Evolutionary conservation across 2,888 invertebrate species (phyloP).

Genomic region (Acanthosoma haemorrhoidale): DNA sequence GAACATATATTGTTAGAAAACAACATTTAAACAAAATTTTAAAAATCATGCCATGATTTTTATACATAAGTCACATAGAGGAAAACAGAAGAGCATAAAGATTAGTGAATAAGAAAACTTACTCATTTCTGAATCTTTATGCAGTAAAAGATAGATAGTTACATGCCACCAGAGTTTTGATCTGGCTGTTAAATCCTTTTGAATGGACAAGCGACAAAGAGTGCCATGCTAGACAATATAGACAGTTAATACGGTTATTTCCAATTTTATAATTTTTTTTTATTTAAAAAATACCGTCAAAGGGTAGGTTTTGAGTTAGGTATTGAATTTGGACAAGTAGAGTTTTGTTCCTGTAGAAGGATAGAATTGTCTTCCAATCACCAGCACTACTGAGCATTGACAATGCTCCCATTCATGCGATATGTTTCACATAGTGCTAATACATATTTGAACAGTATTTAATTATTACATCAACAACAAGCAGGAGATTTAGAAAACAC

Average conservation of each 20-base stretch:
- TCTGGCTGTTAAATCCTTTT: slow-evolving; percentile 35
- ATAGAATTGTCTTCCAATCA: slow-evolving; percentile 20
- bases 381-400: slow-evolving; percentile 20
- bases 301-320: slow-evolving; percentile 26
- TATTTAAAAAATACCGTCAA: slow-evolving; percentile 23
- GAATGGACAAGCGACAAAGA: slow-evolving; percentile 37
- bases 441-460: background rate
- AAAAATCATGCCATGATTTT: slow-evolving; percentile 17
- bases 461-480: slow-evolving; percentile 13
- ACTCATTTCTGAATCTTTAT: background rate
- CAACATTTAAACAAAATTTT: background rate
- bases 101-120: slow-evolving; percentile 9
- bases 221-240: slow-evolving; percentile 36
- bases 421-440: slow-evolving; percentile 18
- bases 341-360: slow-evolving; percentile 14
- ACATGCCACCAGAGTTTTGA: slow-evolving; percentile 38
- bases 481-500: slow-evolving; percentile 23
- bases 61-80: slow-evolving; percentile 3
- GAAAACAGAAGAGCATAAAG: background rate
- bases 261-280: background rate
- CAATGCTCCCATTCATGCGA: slow-evolving; percentile 22
- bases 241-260: slow-evolving; percentile 27
- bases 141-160: slow-evolving; percentile 16
- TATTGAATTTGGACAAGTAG: slow-evolving; percentile 7
- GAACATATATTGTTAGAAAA: slow-evolving; percentile 19